Evolutionary conservation across 2,888 invertebrate species (phyloP).

Genomic region (Atethmia centrago): DNA sequence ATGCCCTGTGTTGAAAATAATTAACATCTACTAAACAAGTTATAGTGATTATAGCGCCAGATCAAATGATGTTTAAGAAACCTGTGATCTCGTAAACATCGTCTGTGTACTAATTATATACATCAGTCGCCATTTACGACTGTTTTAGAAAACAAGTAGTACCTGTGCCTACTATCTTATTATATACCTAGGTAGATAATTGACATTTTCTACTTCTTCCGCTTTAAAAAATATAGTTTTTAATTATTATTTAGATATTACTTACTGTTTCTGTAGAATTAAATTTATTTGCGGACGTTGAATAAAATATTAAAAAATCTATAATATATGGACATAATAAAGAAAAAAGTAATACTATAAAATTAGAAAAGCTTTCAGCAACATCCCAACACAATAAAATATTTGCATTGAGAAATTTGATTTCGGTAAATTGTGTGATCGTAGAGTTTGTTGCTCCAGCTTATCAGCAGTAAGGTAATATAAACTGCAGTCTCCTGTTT

Average conservation of each 20-base stretch:
- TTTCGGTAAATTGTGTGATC: background rate
- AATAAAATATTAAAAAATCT: no score
- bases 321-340: no score
- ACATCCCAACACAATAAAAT: no score
- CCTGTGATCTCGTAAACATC: conserved; percentile 37
- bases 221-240: background rate
- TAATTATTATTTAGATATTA: background rate
- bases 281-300: no score
- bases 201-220: background rate
- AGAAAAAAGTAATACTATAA: no score
- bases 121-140: conserved; percentile 4
- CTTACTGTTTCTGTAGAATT: no score
- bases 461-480: background rate
- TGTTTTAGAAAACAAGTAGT: conserved; percentile 9
- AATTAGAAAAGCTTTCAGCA: no score
- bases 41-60: conserved; percentile 8
- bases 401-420: no score
- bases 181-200: background rate
- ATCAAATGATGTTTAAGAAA: conserved; percentile 39
- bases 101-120: background rate
- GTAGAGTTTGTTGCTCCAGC: background rate
- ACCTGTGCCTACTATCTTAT: background rate
- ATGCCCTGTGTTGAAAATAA: conserved; percentile 2
- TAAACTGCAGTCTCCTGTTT: background rate
- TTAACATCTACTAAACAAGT: conserved; percentile 5